Evolutionary conservation across 2,888 invertebrate genomes (phyloP).

Genomic region (Gastrophysa polygoni): DNA sequence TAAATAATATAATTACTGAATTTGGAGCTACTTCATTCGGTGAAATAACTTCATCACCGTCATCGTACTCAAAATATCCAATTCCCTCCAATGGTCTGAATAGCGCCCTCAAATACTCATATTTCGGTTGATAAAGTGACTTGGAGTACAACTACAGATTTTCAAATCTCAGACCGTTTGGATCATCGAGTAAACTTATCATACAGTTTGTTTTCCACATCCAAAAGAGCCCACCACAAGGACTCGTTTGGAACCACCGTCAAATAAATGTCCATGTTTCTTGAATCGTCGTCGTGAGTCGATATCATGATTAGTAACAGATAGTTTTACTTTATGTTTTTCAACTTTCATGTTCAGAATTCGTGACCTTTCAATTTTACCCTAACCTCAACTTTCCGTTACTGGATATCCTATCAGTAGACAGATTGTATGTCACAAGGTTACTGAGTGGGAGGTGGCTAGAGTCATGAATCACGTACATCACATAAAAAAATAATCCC

Average conservation of each 20-base stretch:
- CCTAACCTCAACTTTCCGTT: too few species aligned
- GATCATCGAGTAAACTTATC: constrained; percentile 1
- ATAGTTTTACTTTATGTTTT: too few species aligned
- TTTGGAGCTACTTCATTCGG: not conserved
- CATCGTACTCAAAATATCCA: constrained; percentile 1
- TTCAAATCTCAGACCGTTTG: constrained; percentile 1
- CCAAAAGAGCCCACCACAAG: not conserved
- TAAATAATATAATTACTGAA: not conserved
- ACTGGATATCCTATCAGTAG: too few species aligned
- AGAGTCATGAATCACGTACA: too few species aligned
- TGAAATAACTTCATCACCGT: not conserved
- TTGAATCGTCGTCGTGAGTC: too few species aligned
- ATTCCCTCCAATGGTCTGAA: constrained; percentile 5
- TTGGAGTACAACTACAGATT: constrained; percentile 16
- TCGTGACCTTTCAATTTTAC: too few species aligned
- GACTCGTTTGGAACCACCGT: not conserved
- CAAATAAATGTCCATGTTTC: too few species aligned
- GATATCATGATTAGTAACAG: too few species aligned
- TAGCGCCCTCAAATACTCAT: not conserved
- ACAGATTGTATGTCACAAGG: too few species aligned
- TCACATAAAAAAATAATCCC: too few species aligned
- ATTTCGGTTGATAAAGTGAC: constrained; percentile 9
- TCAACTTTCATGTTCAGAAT: too few species aligned
- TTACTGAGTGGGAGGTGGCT: too few species aligned
- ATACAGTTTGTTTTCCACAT: constrained; percentile 4